Evolutionary conservation across 2,888 invertebrate species (phyloP).

Genomic region (Belgica antarctica): DNA sequence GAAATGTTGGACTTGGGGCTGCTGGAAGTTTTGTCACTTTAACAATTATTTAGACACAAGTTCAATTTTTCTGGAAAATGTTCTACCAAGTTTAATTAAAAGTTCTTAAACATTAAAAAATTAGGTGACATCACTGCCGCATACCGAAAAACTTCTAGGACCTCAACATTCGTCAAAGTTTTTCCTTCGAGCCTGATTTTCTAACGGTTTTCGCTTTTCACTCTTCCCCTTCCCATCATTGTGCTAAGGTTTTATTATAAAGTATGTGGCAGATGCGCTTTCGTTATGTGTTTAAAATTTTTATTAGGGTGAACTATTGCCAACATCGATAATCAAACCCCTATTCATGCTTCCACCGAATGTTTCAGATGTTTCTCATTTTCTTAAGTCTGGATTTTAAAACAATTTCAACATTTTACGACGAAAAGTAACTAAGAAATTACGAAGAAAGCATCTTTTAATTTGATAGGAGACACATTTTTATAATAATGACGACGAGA

Average conservation of each 20-base stretch:
- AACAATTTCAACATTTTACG: background rate
- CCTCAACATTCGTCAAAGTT: background rate
- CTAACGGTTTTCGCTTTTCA: constrained; percentile 34
- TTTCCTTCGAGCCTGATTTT: constrained; percentile 30
- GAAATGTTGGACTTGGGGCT: background rate
- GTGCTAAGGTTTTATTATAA: constrained; percentile 31
- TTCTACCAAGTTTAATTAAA: too few relatives aligned
- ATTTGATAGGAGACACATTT: constrained; percentile 25
- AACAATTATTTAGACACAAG: too few relatives aligned
- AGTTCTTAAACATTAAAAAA: too few relatives aligned
- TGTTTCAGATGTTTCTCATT: constrained; percentile 17
- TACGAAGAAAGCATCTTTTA: background rate
- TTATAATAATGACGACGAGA: background rate
- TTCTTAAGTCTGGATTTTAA: background rate
- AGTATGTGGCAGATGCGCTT: constrained; percentile 37
- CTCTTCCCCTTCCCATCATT: constrained; percentile 31
- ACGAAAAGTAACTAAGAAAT: background rate
- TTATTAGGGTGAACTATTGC: constrained; percentile 36
- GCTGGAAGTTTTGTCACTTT: too few relatives aligned
- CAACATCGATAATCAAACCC: constrained; percentile 15
- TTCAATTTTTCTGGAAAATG: too few relatives aligned
- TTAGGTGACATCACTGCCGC: too few relatives aligned
- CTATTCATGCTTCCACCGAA: background rate
- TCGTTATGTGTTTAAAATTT: constrained; percentile 20
- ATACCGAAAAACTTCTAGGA: background rate